A percentile compares a stretch with the other conserved stretches of the same genome.
Conservation (phyloP, 2,888 invertebrate genomes). For the Yponomeuta cagnagella region DNA sequence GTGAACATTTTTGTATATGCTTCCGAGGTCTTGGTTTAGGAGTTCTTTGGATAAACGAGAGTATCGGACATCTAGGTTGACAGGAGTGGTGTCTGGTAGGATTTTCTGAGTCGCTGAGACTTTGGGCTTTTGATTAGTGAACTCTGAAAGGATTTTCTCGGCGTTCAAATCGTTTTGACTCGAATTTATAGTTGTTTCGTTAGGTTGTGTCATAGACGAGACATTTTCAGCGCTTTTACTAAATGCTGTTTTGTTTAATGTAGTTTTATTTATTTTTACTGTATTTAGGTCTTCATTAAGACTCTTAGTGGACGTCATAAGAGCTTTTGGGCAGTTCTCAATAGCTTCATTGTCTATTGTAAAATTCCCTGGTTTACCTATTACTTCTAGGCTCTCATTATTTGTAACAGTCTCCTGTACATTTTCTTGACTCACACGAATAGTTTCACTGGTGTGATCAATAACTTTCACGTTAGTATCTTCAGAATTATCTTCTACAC, state of each 20-base stretch:
- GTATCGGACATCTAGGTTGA: constrained; percentile 36
- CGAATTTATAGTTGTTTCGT: constrained; percentile 25
- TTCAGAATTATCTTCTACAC: neutral
- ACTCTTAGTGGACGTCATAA: constrained; percentile 51
- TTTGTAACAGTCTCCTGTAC: too few species aligned
- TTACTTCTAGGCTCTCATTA: too few species aligned
- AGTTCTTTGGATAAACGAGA: constrained; percentile 56
- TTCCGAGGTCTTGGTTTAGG: constrained; percentile 58
- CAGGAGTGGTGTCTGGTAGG: constrained; percentile 34
- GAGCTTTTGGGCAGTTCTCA: constrained; percentile 23
- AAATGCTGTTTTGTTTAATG: constrained; percentile 34
- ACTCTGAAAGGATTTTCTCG: constrained; percentile 52
- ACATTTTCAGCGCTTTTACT: constrained; percentile 62
- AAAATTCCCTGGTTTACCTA: neutral
- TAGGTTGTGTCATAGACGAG: constrained; percentile 27
- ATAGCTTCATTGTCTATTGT: constrained; percentile 14
- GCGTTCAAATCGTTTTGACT: constrained; percentile 43
- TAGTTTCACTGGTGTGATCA: neutral
- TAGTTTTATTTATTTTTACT: constrained; percentile 24
- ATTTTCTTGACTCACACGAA: neutral
- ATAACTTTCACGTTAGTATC: neutral
- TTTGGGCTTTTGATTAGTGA: constrained; percentile 48
- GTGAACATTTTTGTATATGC: constrained; percentile 68
- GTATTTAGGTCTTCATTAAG: constrained; percentile 36
- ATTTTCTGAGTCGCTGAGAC: constrained; percentile 50